A percentile compares a stretch with the other conserved stretches of the same genome.
Evolutionary conservation across 2,113 vertebrate genomes (phyloP).

Genomic region (Rhombomys opimus): DNA sequence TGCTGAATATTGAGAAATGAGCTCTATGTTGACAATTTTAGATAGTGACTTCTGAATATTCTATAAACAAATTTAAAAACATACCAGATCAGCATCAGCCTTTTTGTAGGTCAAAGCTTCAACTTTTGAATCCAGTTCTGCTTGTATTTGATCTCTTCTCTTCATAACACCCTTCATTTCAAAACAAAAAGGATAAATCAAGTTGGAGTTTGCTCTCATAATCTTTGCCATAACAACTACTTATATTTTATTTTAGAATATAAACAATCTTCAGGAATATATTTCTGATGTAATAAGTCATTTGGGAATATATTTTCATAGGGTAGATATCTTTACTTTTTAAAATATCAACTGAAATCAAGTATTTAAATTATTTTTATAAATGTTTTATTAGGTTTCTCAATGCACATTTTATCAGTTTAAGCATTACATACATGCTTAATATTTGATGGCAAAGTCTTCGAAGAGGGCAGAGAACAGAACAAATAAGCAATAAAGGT

Average conservation of each 20-base stretch:
- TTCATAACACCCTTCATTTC: constrained; percentile 91
- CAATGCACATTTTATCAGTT: neutral
- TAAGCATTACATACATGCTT: neutral
- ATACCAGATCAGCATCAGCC: constrained; percentile 91
- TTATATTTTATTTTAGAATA: constrained; percentile 4
- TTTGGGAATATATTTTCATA: neutral
- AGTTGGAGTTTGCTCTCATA: neutral
- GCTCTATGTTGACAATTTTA: neutral
- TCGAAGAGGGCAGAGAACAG: neutral
- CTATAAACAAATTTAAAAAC: constrained; percentile 74
- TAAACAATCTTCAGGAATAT: neutral
- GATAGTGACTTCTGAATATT: neutral
- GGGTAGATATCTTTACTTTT: neutral
- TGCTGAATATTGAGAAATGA: neutral
- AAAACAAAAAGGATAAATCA: constrained; percentile 36
- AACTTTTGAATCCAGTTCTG: constrained; percentile 92
- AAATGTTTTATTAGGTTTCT: constrained; percentile 25
- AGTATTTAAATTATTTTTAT: constrained; percentile 13
- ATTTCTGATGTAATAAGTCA: neutral
- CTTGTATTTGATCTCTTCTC: constrained; percentile 96
- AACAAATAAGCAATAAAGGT: neutral
- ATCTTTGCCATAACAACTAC: constrained; percentile 39
- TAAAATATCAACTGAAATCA: neutral
- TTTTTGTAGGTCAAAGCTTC: constrained; percentile 91
- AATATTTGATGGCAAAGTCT: neutral